These are phyloP conservation scores for Polymixis flavicincta DNA, from an alignment of 2,888 invertebrate species.

Conservation along the genomic window DNA sequence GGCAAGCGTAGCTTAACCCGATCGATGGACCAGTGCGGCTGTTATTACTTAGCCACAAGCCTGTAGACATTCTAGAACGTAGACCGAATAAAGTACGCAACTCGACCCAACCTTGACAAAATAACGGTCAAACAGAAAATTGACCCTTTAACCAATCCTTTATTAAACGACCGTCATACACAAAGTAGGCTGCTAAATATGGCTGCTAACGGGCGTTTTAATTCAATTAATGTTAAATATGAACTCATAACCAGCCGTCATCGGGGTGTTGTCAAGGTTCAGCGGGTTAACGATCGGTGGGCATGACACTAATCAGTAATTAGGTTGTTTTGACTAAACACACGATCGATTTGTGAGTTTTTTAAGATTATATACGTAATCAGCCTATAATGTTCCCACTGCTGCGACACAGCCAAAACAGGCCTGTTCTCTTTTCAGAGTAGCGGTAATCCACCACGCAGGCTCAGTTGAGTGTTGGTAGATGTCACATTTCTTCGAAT, in stretches of 20 bases:
- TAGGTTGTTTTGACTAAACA: conserved; percentile 33
- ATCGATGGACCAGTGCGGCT: too few species aligned
- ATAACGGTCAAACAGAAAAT: neutral
- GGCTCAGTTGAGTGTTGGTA: too few species aligned
- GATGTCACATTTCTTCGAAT: too few species aligned
- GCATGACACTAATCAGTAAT: conserved; percentile 54
- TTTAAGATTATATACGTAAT: neutral
- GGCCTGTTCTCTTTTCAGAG: too few species aligned
- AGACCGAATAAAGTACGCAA: neutral
- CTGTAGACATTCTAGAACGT: neutral
- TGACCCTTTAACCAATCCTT: conserved; percentile 39
- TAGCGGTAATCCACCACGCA: too few species aligned
- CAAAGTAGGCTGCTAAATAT: conserved; percentile 30
- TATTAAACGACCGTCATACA: conserved; percentile 26
- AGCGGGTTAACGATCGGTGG: conserved; percentile 41
- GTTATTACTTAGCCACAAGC: too few species aligned
- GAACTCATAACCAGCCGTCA: conserved; percentile 64
- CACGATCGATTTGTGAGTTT: neutral
- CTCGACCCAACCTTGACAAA: conserved; percentile 16
- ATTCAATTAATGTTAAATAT: conserved; percentile 68
- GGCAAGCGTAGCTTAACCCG: too few species aligned
- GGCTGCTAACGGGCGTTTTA: conserved; percentile 43
- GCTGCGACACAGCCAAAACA: too few species aligned
- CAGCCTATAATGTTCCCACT: too few species aligned
- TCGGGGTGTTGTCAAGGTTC: conserved; percentile 63